Evolutionary conservation across 1,140 invertebrate genomes (phyloP).

Genomic region (Contarinia nasturtii): DNA sequence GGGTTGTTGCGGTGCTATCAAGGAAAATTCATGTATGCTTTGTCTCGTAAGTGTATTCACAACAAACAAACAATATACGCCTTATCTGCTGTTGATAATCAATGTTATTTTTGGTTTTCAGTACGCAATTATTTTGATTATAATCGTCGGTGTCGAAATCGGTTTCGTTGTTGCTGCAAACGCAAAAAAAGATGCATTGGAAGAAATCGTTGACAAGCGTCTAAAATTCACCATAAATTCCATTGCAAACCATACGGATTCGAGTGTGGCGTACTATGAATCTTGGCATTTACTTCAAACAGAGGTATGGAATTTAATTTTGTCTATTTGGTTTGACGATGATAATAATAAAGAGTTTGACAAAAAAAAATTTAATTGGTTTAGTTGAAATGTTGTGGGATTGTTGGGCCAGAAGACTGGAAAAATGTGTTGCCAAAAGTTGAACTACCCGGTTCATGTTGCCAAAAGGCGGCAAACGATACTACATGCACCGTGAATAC

Average conservation of each 20-base stretch:
- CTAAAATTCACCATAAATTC: conserved; percentile 46
- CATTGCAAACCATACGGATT: no score
- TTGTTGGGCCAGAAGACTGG: conserved; percentile 49
- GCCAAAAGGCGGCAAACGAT: conserved; percentile 31
- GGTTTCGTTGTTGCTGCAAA: conserved; percentile 71
- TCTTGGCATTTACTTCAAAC: conserved; percentile 62
- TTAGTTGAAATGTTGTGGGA: conserved; percentile 63
- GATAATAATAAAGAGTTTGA: no score
- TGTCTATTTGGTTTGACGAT: background rate
- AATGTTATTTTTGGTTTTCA: no score
- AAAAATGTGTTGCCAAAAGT: conserved; percentile 28
- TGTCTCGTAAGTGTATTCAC: conserved; percentile 41
- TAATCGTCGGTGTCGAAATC: conserved; percentile 71
- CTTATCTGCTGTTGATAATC: no score
- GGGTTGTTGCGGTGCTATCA: conserved; percentile 72
- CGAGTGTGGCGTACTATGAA: conserved; percentile 23
- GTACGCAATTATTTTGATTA: conserved; percentile 62
- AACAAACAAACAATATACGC: background rate
- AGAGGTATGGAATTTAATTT: conserved; percentile 37
- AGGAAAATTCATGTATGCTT: conserved; percentile 75
- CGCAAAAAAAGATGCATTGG: conserved; percentile 49
- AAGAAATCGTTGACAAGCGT: conserved; percentile 39
- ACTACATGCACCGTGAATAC: conserved; percentile 29
- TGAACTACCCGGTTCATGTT: conserved; percentile 44
- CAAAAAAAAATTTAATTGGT: conserved; percentile 10